Evolutionary conservation across 2,888 invertebrate species (phyloP).

Genomic region (Crioceris asparagi): DNA sequence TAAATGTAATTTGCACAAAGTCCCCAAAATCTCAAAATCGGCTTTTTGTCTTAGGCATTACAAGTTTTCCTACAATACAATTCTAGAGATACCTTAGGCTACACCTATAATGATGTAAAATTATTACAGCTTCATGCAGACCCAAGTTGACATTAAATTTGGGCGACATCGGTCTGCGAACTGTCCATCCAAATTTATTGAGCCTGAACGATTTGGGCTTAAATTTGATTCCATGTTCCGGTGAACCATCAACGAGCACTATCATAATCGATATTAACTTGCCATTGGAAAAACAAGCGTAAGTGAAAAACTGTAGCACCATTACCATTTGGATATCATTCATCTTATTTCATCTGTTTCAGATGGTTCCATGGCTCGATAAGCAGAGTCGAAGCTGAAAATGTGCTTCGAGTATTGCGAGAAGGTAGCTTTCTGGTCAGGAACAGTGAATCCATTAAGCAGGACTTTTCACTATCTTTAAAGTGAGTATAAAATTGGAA

Average conservation of each 20-base stretch:
- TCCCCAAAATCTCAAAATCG: no score
- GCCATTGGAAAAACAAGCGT: conserved; percentile 84
- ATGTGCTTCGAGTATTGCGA: conserved; percentile 65
- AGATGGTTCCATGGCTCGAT: conserved; percentile 96
- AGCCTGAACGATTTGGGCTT: conserved; percentile 33
- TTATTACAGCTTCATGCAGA: conserved; percentile 15
- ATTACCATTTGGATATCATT: neutral
- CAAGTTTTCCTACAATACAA: neutral
- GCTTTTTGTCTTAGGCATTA: no score
- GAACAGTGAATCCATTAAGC: conserved; percentile 86
- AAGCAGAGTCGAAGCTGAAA: conserved; percentile 83
- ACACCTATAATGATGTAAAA: no score
- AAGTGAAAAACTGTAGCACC: no score
- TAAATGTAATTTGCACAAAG: no score
- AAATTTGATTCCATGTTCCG: conserved; percentile 39
- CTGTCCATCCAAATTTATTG: conserved; percentile 37
- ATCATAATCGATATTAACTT: conserved; percentile 71
- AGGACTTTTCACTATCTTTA: conserved; percentile 87
- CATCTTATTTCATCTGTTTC: conserved; percentile 8
- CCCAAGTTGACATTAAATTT: conserved; percentile 69
- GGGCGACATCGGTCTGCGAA: conserved; percentile 42
- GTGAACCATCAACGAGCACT: conserved; percentile 46
- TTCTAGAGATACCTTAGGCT: no score
- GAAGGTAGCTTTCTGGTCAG: conserved; percentile 93
- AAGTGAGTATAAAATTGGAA: conserved; percentile 88